These are phyloP conservation scores for Kradibia gibbosae DNA, from an alignment of 1,140 invertebrate species.

Conservation along the genomic window DNA sequence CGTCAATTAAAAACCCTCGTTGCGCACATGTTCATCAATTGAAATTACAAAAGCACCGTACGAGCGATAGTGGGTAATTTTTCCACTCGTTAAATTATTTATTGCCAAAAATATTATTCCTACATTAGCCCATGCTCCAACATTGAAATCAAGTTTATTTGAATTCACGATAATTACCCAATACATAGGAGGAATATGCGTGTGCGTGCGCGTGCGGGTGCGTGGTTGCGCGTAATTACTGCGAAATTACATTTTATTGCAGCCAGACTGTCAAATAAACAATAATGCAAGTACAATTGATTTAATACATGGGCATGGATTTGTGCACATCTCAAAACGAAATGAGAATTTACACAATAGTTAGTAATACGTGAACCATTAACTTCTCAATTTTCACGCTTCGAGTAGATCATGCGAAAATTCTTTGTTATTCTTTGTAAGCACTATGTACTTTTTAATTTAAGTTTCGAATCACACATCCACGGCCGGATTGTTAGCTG, in stretches of 20 bases:
- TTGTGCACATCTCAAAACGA: neutral
- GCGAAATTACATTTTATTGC: no score
- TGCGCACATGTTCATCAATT: neutral
- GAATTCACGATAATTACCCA: no score
- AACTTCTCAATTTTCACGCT: conserved; percentile 27
- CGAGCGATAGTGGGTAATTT: no score
- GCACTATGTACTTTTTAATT: conserved; percentile 22
- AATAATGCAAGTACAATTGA: no score
- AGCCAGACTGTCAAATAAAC: no score
- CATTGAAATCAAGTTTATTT: no score
- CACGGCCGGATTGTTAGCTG: conserved; percentile 45
- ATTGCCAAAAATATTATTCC: no score
- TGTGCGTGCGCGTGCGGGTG: no score
- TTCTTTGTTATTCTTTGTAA: conserved; percentile 37
- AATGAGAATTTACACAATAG: neutral
- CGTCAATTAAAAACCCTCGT: neutral
- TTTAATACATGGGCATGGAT: neutral
- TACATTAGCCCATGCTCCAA: no score
- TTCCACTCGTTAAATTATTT: no score
- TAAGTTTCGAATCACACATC: neutral
- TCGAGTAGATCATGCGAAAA: conserved; percentile 24
- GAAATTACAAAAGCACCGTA: neutral
- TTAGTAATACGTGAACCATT: conserved; percentile 1
- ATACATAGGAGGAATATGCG: no score
- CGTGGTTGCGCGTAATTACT: no score